Base-by-base conservation (phyloP, 2,888 invertebrate genomes). In the Diplazon laetatorius region DNA sequence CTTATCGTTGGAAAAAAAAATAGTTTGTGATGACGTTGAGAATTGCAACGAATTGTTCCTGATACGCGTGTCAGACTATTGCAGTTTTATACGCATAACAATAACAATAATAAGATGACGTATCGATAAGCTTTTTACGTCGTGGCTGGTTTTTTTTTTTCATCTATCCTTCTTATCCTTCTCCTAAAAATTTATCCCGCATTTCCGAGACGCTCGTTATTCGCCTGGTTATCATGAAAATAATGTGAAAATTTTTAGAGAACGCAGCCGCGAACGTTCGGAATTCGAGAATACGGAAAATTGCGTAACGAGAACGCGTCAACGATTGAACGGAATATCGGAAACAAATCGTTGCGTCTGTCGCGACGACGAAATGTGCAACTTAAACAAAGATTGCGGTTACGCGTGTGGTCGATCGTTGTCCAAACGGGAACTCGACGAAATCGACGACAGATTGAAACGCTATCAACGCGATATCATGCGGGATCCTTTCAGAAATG, bases 321-420 rank as follows among this genome's bases (percentile, higher is more conserved):
- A 30, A 42, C 35, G 35, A 42, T 14, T 44, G n/a, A 39, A 80
- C 42, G 74, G 62, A 59, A 66, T 62, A 46, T 70, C 73, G 20
- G 75, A 74, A 44, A 70, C 62, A 35, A 35, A 30, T 5, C 65
- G 65, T 2, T 80, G 72, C 37, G 48, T 39, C 14, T 76, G 80
- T 57, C 50, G 35, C 12, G 42, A 25, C 1, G 74, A 60, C 42
- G 71, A 75, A 16, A 65, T 22, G 20, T 82, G 78, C 42, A 39
- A 44, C 10, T 50, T 63, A 18, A 60, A 68, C 3, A 62, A 59
- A 9, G 77, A 80, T 20, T 77, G 78, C 16, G 76, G 74, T 63
- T 73, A 70, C 30, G 42, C 65, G 5, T 80, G 80, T 44, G 63
- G 46, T 20, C 71, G 46, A 8, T 55, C 74, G 1, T 57, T 62